Evolutionary conservation across 2,113 vertebrate genomes (phyloP), one percentile per base, ranked within the genome.

Genomic region (Lichenostomus cassidix): DNA sequence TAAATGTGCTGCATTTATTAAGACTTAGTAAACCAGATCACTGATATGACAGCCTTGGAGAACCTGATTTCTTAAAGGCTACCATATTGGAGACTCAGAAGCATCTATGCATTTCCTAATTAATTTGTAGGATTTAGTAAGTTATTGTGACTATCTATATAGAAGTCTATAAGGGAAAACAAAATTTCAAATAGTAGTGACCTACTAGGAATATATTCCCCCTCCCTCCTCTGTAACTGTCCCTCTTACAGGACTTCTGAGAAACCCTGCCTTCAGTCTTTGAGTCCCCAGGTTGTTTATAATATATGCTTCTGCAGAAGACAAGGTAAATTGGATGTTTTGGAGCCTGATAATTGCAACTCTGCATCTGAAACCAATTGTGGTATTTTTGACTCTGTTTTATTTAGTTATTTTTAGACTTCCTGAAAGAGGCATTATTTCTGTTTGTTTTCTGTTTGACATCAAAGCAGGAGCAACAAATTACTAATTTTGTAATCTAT

Each of bases 371-470:
- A 94, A 95, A 91, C 67, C 87, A 80, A 25, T 93, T 63, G 71
- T 77, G 83, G 62, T 95, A 94, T 94, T 94, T 96, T 95, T 94
- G 76, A 71, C 64, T 83, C 73, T 52, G 52, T 39, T 91, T 94
- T 69, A 47, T 83, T 82, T 56, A 52, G 95, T 64, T 95, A 94
- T 94, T 96, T 95, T 94, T 94, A 95, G 95, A 89, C 80, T 95
- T 96, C 94, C 90, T 95, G 93, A 89, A 90, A 93, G 60, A 68
- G 71, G 3, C 46, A 70, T 92, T 92, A 82, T 83, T 94, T 93
- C 80, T 95, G 69, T 91, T 95, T 93, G 76, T 78, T 94, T 92
- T 95, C 89, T 92, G 64, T 70, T 92, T 91, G 81, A 91, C 95
- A 93, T 94, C 87, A 96, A 93, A 95, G 74, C 77, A 89, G 83